Conservation (phyloP, 1,140 invertebrate genomes). For the Theocolax elegans region DNA sequence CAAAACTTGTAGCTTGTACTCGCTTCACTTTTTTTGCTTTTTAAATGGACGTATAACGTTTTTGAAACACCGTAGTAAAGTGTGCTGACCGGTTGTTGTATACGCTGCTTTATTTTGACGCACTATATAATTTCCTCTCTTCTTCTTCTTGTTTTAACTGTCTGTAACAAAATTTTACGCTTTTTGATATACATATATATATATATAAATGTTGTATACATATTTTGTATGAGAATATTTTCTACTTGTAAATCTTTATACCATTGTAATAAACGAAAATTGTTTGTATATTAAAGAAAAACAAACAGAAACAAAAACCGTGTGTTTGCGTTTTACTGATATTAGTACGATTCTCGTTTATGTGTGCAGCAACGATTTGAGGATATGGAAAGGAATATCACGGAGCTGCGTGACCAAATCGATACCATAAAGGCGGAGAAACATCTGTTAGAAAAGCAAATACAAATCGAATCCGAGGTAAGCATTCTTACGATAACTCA, state of each 20-base stretch:
- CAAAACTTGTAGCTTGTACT: too few relatives aligned
- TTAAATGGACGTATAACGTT: too few relatives aligned
- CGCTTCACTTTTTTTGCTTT: too few relatives aligned
- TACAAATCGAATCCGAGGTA: slow-evolving; percentile 61
- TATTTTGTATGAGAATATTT: not conserved
- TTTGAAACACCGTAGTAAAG: too few relatives aligned
- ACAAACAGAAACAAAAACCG: slow-evolving; percentile 20
- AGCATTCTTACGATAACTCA: too few relatives aligned
- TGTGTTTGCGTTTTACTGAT: slow-evolving; percentile 58
- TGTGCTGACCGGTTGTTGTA: too few relatives aligned
- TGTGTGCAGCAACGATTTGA: slow-evolving; percentile 65
- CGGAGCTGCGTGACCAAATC: slow-evolving; percentile 61
- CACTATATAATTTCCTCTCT: too few relatives aligned
- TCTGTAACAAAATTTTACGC: too few relatives aligned
- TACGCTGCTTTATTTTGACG: too few relatives aligned
- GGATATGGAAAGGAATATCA: slow-evolving; percentile 65
- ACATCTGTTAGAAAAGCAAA: slow-evolving; percentile 58
- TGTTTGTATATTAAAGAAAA: slow-evolving; percentile 50
- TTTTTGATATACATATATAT: too few relatives aligned
- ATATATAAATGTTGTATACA: too few relatives aligned
- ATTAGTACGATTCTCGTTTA: slow-evolving; percentile 50
- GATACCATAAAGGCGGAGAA: slow-evolving; percentile 62
- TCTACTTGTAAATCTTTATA: slow-evolving; percentile 14
- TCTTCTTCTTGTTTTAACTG: too few relatives aligned
- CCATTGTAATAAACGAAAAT: slow-evolving; percentile 28